Conservation (phyloP, 2,797 vertebrate species). For the Melanotaenia maccullochi region DNA sequence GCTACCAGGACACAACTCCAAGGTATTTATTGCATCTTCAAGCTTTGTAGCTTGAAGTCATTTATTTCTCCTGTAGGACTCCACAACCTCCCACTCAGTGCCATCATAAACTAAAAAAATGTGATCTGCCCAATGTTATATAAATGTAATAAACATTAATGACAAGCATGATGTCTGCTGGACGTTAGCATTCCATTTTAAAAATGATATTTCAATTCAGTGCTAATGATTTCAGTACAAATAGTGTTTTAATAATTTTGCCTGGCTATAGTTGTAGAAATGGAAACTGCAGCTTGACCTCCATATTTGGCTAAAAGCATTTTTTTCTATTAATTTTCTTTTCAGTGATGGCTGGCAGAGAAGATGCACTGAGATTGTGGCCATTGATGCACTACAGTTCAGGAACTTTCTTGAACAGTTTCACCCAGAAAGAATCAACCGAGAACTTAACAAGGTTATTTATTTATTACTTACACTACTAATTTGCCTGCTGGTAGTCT, state of each 20-base stretch:
- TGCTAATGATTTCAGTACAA: too few species aligned
- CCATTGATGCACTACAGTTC: conserved; percentile 93
- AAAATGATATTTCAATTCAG: too few species aligned
- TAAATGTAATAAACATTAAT: too few species aligned
- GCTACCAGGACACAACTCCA: conserved; percentile 64
- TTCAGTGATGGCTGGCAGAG: conserved; percentile 91
- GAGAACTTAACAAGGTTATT: conserved; percentile 86
- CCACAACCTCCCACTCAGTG: neutral
- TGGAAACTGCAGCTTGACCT: neutral
- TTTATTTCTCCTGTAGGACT: neutral
- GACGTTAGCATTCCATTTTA: neutral
- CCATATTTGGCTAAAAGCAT: neutral
- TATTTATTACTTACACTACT: neutral
- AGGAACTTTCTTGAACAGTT: conserved; percentile 90
- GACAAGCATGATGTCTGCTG: neutral
- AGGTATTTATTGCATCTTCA: conserved; percentile 58
- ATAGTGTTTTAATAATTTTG: too few species aligned
- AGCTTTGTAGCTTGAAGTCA: neutral
- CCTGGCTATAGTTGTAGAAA: too few species aligned
- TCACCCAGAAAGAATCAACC: conserved; percentile 85
- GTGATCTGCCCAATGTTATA: neutral
- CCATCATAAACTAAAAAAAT: neutral
- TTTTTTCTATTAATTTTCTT: neutral
- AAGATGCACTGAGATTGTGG: conserved; percentile 91
- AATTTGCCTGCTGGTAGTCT: neutral